These are phyloP conservation scores for Penelope pileata DNA, from an alignment of 2,113 vertebrate genomes.

Conservation along the genomic window DNA sequence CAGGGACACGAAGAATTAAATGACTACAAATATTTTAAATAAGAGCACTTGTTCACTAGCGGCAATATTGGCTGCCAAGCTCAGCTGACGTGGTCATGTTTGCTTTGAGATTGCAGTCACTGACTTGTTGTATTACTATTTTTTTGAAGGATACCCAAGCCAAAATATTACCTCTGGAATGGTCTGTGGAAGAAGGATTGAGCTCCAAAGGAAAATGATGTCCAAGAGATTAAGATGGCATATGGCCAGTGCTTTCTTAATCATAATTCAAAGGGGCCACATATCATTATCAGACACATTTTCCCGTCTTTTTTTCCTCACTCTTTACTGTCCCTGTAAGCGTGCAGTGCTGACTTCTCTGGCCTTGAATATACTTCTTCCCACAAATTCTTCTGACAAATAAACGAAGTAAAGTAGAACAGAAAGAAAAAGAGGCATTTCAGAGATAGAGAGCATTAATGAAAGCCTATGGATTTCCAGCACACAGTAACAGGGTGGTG, in stretches of 20 bases:
- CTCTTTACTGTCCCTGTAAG: background rate
- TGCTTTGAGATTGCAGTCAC: background rate
- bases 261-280: background rate
- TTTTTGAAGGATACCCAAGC: background rate
- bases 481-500: background rate
- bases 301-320: background rate
- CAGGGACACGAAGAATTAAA: slow-evolving; percentile 56
- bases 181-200: background rate
- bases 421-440: background rate
- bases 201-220: background rate
- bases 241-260: background rate
- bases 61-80: slow-evolving; percentile 24
- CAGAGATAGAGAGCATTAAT: background rate
- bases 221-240: background rate
- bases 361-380: background rate
- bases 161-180: background rate
- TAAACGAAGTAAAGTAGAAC: background rate
- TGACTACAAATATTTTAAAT: slow-evolving; percentile 59
- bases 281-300: accelerated
- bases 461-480: slow-evolving; percentile 35
- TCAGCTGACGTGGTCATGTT: background rate
- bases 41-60: slow-evolving; percentile 29
- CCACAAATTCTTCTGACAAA: background rate
- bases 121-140: background rate
- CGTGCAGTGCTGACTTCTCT: background rate